These are phyloP conservation scores for Channa maculata DNA, from an alignment of 2,113 vertebrate species.

Conservation along the genomic window DNA sequence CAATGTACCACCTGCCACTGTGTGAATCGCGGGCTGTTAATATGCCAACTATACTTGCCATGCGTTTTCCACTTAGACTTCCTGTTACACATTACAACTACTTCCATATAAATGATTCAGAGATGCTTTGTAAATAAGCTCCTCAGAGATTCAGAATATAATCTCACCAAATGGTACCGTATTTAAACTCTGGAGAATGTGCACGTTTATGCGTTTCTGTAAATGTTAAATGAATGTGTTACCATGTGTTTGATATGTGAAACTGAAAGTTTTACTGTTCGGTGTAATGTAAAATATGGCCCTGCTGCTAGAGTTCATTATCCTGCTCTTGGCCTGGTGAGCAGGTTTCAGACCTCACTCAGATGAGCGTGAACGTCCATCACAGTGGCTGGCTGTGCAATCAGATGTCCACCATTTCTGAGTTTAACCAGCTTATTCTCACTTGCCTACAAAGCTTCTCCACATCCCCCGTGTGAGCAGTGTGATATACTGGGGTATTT, in stretches of 20 bases:
- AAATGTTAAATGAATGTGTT: constrained; percentile 3
- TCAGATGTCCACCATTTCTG: constrained; percentile 34
- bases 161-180: background rate
- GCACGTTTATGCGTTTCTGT: constrained; percentile 5
- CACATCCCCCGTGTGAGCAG: background rate
- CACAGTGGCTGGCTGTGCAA: constrained; percentile 8
- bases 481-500: constrained; percentile 29
- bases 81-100: constrained; percentile 37
- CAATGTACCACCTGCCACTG: constrained; percentile 71
- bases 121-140: constrained; percentile 34
- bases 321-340: constrained; percentile 19
- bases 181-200: background rate
- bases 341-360: constrained; percentile 27
- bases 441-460: constrained; percentile 1
- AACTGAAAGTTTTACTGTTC: constrained; percentile 27
- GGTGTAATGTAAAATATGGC: constrained; percentile 44
- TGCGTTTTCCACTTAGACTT: constrained; percentile 30
- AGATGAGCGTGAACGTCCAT: constrained; percentile 21
- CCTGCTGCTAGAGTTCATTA: constrained; percentile 46
- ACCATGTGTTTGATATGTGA: constrained; percentile 25
- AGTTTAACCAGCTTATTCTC: constrained; percentile 33
- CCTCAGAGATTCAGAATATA: constrained; percentile 24
- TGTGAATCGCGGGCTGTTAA: constrained; percentile 46
- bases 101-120: constrained; percentile 14
- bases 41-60: constrained; percentile 41